Conservation (phyloP, 2,888 invertebrate genomes). For the Linnaemya tessellans region DNA sequence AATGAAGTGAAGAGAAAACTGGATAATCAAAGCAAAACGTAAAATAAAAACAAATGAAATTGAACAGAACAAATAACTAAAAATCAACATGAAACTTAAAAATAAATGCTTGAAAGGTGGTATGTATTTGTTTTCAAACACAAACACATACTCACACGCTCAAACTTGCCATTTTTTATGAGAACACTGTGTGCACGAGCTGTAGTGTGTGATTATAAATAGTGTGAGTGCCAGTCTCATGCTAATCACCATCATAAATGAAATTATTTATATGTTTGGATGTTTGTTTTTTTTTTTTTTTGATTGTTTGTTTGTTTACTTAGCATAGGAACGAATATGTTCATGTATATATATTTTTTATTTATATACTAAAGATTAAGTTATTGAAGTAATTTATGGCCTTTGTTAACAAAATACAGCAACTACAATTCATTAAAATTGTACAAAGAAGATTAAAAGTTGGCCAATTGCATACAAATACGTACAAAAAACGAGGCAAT, state of each 20-base stretch:
- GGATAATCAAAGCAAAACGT: slow-evolving; percentile 34
- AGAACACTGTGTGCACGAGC: slow-evolving; percentile 1
- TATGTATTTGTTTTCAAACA: slow-evolving; percentile 2
- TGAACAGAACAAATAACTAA: slow-evolving; percentile 18
- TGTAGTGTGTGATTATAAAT: slow-evolving; percentile 6
- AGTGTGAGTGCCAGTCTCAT: slow-evolving; percentile 53
- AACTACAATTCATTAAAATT: neutral
- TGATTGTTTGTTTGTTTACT: slow-evolving; percentile 23
- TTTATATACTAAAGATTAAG: neutral
- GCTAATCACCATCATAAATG: slow-evolving; percentile 61
- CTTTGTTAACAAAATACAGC: neutral
- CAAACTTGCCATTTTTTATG: neutral
- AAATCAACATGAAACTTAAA: slow-evolving; percentile 49
- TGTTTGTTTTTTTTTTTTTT: no score
- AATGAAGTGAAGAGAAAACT: slow-evolving; percentile 40
- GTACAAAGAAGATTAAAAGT: slow-evolving; percentile 21
- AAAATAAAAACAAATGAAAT: slow-evolving; percentile 15
- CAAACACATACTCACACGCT: neutral
- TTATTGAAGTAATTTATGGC: neutral
- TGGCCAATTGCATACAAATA: slow-evolving; percentile 3
- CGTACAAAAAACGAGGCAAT: neutral
- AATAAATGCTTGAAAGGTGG: slow-evolving; percentile 55
- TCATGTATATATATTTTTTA: no score
- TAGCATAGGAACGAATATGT: slow-evolving; percentile 2
- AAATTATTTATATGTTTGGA: slow-evolving; percentile 50